Conservation (phyloP, 2,888 invertebrate genomes). For the Iphiclides podalirius region DNA sequence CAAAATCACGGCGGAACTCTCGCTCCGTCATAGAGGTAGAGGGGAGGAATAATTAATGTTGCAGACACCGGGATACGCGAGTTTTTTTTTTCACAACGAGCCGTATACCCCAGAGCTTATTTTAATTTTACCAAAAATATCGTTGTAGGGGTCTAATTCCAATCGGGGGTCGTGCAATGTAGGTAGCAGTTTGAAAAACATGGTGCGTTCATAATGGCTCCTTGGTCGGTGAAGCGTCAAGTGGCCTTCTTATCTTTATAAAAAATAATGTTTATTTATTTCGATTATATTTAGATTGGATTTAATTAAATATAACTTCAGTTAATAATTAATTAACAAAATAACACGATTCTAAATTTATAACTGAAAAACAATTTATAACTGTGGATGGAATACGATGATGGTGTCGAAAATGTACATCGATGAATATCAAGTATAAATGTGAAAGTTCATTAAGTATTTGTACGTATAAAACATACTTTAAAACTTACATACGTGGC, state of each 20-base stretch:
- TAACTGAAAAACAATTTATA: too few relatives aligned
- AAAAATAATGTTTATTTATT: not conserved
- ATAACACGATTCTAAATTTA: too few relatives aligned
- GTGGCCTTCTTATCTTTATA: conserved; percentile 28
- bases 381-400: too few relatives aligned
- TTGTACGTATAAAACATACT: too few relatives aligned
- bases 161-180: conserved; percentile 58
- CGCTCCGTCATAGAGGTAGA: conserved; percentile 49
- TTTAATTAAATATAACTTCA: too few relatives aligned
- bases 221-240: conserved; percentile 66
- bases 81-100: conserved; percentile 45
- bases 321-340: too few relatives aligned
- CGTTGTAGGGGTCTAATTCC: conserved; percentile 69
- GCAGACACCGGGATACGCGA: conserved; percentile 50
- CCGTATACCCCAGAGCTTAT: conserved; percentile 50
- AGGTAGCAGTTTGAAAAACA: conserved; percentile 74
- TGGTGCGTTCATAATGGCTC: conserved; percentile 74
- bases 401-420: too few relatives aligned
- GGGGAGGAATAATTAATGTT: conserved; percentile 62
- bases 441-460: too few relatives aligned
- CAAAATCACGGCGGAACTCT: conserved; percentile 70
- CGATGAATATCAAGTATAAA: too few relatives aligned
- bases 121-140: conserved; percentile 58
- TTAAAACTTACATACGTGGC: too few relatives aligned
- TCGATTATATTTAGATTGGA: too few relatives aligned